Conservation (phyloP, 2,113 vertebrate genomes). For the Chitala chitala region DNA sequence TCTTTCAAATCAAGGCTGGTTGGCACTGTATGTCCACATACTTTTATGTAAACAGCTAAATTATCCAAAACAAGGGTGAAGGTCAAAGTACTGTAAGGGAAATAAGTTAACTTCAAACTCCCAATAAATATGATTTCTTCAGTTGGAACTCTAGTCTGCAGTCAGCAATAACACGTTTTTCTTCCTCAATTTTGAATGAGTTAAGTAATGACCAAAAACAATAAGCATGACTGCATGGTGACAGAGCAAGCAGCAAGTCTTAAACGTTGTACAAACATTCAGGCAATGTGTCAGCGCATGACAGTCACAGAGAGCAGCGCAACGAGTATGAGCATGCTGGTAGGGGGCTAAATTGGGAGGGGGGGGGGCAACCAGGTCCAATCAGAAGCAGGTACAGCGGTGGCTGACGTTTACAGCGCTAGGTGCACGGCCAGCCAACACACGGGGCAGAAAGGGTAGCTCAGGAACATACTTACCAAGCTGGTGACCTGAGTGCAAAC, state of each 20-base stretch:
- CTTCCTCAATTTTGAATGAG: not conserved
- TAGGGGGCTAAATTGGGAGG: conserved; percentile 39
- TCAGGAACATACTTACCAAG: conserved; percentile 91
- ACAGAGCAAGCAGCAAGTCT: not conserved
- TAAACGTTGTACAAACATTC: conserved; percentile 21
- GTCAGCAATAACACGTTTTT: not conserved
- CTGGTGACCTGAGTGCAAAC: conserved; percentile 95
- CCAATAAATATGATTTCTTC: too few species aligned
- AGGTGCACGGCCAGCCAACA: not conserved
- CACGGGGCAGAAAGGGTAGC: conserved; percentile 66
- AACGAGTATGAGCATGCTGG: conserved; percentile 77
- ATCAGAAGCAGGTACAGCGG: conserved; percentile 45
- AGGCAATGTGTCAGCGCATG: conserved; percentile 12
- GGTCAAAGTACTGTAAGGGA: conserved; percentile 18
- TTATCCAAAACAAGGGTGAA: conserved; percentile 38
- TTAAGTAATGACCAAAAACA: not conserved
- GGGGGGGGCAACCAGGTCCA: conserved; percentile 38
- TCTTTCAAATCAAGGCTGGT: conserved; percentile 42
- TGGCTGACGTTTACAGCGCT: conserved; percentile 31
- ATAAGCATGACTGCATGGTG: not conserved
- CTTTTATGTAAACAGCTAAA: conserved; percentile 37
- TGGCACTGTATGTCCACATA: conserved; percentile 35
- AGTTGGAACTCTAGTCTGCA: not conserved
- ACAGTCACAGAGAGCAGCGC: conserved; percentile 4
- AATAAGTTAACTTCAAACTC: not conserved